These are phyloP conservation scores for Pygoscelis antarcticus DNA, from an alignment of 2,113 vertebrate species.

Conservation along the genomic window DNA sequence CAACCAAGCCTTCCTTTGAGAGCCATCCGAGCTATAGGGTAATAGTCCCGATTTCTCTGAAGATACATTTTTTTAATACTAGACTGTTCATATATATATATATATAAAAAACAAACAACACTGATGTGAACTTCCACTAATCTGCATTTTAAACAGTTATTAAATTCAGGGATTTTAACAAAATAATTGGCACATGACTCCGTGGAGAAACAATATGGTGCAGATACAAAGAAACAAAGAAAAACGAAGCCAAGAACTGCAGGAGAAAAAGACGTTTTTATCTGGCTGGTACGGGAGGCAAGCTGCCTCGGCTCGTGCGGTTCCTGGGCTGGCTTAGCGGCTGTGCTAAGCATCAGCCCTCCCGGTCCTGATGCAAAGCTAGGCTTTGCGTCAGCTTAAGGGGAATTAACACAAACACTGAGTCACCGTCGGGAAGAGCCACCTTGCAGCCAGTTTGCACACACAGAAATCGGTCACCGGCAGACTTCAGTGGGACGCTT, in stretches of 20 bases:
- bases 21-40: fast-evolving
- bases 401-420: neutral
- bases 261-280: neutral
- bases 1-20: neutral
- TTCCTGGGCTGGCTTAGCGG: neutral
- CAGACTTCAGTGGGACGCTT: neutral
- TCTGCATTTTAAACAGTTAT: neutral
- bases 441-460: neutral
- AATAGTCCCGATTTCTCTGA: neutral
- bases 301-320: neutral
- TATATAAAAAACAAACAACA: neutral
- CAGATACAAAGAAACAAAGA: neutral
- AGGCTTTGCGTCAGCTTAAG: neutral
- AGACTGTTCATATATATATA: too few species aligned
- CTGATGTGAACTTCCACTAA: neutral
- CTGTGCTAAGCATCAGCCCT: neutral
- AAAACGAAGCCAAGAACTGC: neutral
- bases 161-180: neutral
- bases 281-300: neutral
- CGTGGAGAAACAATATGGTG: neutral
- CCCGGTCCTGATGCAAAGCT: neutral
- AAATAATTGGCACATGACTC: neutral
- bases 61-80: neutral
- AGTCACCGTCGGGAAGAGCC: fast-evolving
- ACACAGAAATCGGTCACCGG: fast-evolving